Percentiles rank a stretch among this genome's conserved stretches.
Evolutionary conservation across 2,888 invertebrate species (phyloP).

Genomic region (Xestia ashworthii): DNA sequence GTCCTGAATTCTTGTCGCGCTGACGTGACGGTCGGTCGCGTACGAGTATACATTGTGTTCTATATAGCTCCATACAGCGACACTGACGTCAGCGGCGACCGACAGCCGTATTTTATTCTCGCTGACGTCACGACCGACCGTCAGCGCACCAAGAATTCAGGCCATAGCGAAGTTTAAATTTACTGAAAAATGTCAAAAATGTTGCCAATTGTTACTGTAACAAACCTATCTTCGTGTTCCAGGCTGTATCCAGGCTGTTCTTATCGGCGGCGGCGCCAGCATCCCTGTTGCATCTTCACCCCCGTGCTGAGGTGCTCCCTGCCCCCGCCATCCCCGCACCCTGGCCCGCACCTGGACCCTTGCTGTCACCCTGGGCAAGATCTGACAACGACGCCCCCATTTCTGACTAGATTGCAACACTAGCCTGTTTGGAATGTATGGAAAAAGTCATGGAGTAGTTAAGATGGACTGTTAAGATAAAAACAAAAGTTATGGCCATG

Average conservation of each 20-base stretch:
- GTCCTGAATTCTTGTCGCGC: too few relatives aligned
- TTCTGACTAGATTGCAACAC: constrained; percentile 74
- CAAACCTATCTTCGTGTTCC: constrained; percentile 40
- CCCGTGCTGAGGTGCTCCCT: constrained; percentile 84
- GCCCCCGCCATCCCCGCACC: constrained; percentile 83
- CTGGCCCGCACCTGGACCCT: constrained; percentile 85
- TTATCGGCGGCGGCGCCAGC: constrained; percentile 82
- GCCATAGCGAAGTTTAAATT: background rate
- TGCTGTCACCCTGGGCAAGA: constrained; percentile 85
- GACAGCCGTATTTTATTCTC: too few relatives aligned
- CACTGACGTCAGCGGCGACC: too few relatives aligned
- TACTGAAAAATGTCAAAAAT: background rate
- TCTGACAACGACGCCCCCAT: constrained; percentile 86
- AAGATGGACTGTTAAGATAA: background rate
- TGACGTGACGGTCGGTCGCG: too few relatives aligned
- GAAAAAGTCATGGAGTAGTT: constrained; percentile 7
- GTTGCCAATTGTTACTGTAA: background rate
- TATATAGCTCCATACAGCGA: too few relatives aligned
- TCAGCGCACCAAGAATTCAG: too few relatives aligned
- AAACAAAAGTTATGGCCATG: background rate
- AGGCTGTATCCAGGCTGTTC: constrained; percentile 87
- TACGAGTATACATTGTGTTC: too few relatives aligned
- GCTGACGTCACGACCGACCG: too few relatives aligned
- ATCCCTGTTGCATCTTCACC: constrained; percentile 85
- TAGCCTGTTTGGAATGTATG: background rate